Conservation (phyloP, 2,113 vertebrate species). For the Lepidothrix coronata region DNA sequence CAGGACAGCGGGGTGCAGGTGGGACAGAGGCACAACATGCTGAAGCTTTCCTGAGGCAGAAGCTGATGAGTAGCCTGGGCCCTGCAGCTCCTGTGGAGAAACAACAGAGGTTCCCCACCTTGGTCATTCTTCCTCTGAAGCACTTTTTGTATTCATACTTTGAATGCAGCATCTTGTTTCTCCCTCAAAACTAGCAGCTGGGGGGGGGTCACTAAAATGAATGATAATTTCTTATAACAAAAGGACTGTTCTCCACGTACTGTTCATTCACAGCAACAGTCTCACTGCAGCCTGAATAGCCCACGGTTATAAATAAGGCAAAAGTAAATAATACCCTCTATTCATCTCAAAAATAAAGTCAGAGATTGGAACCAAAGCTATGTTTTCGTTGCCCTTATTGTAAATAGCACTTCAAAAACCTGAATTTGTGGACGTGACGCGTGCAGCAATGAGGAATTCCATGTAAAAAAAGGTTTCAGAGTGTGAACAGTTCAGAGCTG, state of each 20-base stretch:
- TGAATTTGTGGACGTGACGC: neutral
- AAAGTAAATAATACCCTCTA: neutral
- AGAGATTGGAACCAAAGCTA: neutral
- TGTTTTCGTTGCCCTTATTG: neutral
- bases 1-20: neutral
- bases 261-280: neutral
- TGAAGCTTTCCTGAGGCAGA: constrained; percentile 10
- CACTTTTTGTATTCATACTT: neutral
- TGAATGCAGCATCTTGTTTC: accelerated
- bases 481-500: neutral
- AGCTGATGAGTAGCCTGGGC: constrained; percentile 60
- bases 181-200: neutral
- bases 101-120: neutral
- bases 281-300: neutral
- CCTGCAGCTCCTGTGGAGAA: constrained; percentile 78
- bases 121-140: neutral
- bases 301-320: neutral
- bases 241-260: neutral
- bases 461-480: neutral
- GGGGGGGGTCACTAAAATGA: neutral
- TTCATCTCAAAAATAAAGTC: neutral
- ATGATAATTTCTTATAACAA: accelerated
- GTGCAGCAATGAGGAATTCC: neutral
- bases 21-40: neutral
- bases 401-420: neutral